These are phyloP conservation scores for Listronotus bonariensis DNA, from an alignment of 1,140 invertebrate genomes.

Conservation along the genomic window DNA sequence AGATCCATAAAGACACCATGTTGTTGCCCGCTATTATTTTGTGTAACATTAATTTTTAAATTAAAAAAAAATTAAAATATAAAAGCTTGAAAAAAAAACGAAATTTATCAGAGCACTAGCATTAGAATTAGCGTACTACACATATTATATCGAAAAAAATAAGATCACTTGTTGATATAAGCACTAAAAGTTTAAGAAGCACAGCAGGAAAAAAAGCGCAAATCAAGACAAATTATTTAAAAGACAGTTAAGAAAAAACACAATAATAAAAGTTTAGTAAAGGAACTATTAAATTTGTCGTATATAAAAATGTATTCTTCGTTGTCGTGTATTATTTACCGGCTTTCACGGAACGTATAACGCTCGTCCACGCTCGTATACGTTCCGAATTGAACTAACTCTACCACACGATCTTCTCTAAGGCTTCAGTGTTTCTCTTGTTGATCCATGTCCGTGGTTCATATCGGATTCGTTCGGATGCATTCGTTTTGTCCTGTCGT, in stretches of 20 bases:
- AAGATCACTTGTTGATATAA: slow-evolving; percentile 20
- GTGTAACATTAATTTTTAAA: background rate
- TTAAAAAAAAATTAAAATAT: slow-evolving; percentile 3
- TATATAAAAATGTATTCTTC: no score
- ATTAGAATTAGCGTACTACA: slow-evolving; percentile 14
- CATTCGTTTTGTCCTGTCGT: slow-evolving; percentile 11
- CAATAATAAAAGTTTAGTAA: no score
- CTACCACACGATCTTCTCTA: slow-evolving; percentile 5
- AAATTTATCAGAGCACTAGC: slow-evolving; percentile 1
- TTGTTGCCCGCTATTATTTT: background rate
- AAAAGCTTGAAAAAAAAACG: background rate
- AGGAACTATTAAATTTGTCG: no score
- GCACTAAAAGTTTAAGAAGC: slow-evolving; percentile 4
- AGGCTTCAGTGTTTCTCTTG: slow-evolving; percentile 27
- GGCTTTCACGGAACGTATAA: slow-evolving; percentile 10
- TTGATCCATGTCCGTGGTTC: slow-evolving; percentile 29
- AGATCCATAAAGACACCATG: slow-evolving; percentile 18
- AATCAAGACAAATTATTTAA: background rate
- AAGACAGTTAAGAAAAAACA: no score
- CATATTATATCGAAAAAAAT: background rate
- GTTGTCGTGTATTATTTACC: background rate
- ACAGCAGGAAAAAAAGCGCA: background rate
- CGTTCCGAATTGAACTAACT: slow-evolving; percentile 13
- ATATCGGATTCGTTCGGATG: slow-evolving; percentile 29
- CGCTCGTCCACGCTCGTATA: background rate